Evolutionary conservation across 2,113 vertebrate genomes (phyloP).

Genomic region (Perccottus glenii): DNA sequence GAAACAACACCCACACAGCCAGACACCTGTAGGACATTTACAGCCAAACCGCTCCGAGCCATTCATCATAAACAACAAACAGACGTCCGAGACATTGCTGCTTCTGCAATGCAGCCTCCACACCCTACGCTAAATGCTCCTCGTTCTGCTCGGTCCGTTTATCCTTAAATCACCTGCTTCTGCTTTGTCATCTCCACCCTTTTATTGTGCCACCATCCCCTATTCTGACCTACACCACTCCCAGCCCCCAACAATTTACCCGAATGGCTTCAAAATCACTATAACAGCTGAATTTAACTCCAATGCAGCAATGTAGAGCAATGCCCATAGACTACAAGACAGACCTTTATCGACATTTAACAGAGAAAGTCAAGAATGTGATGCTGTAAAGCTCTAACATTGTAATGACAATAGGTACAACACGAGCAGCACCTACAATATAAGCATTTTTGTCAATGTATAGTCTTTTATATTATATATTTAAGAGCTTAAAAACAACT

Average conservation of each 20-base stretch:
- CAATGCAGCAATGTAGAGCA: not conserved
- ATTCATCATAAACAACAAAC: no score
- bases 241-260: conserved; percentile 24
- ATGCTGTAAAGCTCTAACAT: no score
- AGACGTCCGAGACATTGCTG: not conserved
- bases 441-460: no score
- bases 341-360: no score
- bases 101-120: conserved; percentile 80
- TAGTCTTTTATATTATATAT: no score
- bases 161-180: conserved; percentile 30
- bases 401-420: no score
- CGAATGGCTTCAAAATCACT: not conserved
- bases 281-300: not conserved
- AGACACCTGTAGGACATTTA: conserved; percentile 51
- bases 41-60: not conserved
- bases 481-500: no score
- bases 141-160: not conserved
- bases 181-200: conserved; percentile 29
- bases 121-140: conserved; percentile 65
- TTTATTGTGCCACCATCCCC: conserved; percentile 40
- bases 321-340: no score
- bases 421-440: no score
- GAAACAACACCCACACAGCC: conserved; percentile 19
- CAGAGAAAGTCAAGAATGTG: no score
- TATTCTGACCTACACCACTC: not conserved